Evolutionary conservation across 2,797 vertebrate species (phyloP), one percentile per base, ranked within the genome.

Genomic region (Spea hammondii): DNA sequence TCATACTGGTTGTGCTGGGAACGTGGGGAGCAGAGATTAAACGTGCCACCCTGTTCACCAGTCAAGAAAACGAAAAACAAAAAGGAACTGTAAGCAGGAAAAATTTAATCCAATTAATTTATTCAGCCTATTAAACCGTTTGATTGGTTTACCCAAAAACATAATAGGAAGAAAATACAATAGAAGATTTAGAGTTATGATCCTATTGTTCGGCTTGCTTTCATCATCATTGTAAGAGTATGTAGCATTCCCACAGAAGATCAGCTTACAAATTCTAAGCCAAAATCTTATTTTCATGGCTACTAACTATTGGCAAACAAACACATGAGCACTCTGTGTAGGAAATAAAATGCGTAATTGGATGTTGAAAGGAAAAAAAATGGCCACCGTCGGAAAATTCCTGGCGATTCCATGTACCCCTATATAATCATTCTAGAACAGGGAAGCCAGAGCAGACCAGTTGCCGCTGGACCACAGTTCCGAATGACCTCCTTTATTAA

Each of bases 141-240:
- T 4, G 14, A 6, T 53, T 74, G 7, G 55, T 57, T 69, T 76
- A 66, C 66, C 57, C 47, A 6, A 55, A 57, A 64, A 59, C 67
- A 76, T 7, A 74, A 53, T 54, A 55, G 53, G 45, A 9, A 66
- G 45, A 66, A 44, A 45, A 62, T 12, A 32, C 48, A 67, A 77
- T 32, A 81, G 74, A 54, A 68, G 69, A 67, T 64, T 72, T 72
- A 32, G 57, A 76, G 68, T 77, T 81, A 81, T 77, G 54, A 69
- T 81, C 79, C 70, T 66, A 81, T 77, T 81, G 64, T 77, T 81
- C 70, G 47, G 53, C 13, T 53, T 53, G 53, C 72, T 80, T 80
- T 76, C 65, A 75, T 65, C 51, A 67, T 17, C 32, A 66, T 76
- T 76, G 73, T 76, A 14, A n/a, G 44, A 7, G 14, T 46, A 17